Conservation (phyloP, 2,888 invertebrate genomes). For the Mongoloraphidia duomilia region DNA sequence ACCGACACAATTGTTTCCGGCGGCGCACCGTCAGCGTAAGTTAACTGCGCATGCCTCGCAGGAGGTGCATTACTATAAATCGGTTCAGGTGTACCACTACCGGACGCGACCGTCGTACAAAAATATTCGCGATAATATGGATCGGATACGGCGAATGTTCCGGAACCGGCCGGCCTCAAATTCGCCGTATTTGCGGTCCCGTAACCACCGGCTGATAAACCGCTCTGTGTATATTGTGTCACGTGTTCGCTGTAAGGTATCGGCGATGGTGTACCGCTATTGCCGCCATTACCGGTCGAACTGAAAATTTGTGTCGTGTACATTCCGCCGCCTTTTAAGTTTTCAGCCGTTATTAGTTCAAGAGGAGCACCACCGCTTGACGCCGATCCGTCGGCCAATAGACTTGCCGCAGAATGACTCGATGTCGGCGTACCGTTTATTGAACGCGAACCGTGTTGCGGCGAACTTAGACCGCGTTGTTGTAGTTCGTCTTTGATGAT, state of each 20-base stretch:
- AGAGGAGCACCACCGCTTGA: constrained; percentile 23
- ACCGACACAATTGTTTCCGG: constrained; percentile 13
- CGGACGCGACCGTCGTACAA: constrained; percentile 37
- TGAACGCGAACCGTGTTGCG: constrained; percentile 52
- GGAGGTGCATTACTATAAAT: constrained; percentile 24
- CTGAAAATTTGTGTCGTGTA: constrained; percentile 56
- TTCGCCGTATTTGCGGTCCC: constrained; percentile 24
- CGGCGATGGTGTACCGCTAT: constrained; percentile 46
- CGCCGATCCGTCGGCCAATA: constrained; percentile 40
- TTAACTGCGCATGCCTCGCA: constrained; percentile 34
- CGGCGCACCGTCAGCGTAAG: constrained; percentile 38
- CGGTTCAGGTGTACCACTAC: constrained; percentile 41
- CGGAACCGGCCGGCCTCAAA: constrained; percentile 28
- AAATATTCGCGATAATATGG: constrained; percentile 75
- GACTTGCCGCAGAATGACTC: constrained; percentile 36
- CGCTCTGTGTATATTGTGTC: constrained; percentile 31
- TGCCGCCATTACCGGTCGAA: constrained; percentile 33
- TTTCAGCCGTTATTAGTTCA: constrained; percentile 31
- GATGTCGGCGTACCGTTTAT: constrained; percentile 53
- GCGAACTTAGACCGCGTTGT: constrained; percentile 43
- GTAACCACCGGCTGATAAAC: constrained; percentile 29
- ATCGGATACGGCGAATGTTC: constrained; percentile 49
- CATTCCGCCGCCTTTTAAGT: constrained; percentile 31
- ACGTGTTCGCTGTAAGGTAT: constrained; percentile 37
- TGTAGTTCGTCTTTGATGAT: constrained; percentile 44